Base-by-base conservation (phyloP, 92 coral and sea anemone species). In the Ricordea florida region DNA sequence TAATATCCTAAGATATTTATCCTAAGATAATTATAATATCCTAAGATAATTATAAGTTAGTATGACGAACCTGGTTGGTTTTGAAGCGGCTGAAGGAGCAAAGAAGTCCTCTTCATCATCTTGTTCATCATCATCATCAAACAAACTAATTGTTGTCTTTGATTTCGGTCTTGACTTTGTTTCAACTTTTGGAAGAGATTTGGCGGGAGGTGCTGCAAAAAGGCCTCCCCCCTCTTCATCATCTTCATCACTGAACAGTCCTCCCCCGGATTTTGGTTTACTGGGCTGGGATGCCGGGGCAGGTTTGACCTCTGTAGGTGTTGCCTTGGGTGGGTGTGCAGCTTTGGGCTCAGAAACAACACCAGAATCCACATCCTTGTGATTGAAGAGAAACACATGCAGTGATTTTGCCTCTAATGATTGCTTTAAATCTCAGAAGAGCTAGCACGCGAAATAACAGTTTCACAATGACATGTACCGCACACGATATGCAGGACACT, bases 81-180 rank as follows among this genome's bases (percentile, higher is more conserved):
- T 73, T 62, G 87, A 33, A 40, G 81, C 34, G n/a, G 80, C 57
- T 25, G 82, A 50, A 10, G 90, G 62, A 23, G 97, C 66, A 44
- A 77, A 77, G 72, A 91, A 91, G 56, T 69, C 77, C 5, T 91
- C 98, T 1, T 93, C 93, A n/a, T 89, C 96, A 22, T 92, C 99
- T 56, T 94, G 97, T 16, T 96, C 97, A 29, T 90, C 88, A 29
- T 88, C 98, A 42, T 94, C 97, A 76, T 96, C 99, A 86, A 96
- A 96, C 78, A 96, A 68, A 71, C 99, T 96, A 53, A 96, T 89
- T 3, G 99, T 96, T 9, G 97, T 88, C 51, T 91, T 91, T 59
- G 89, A 6, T 62, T 82, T 87, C 23, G 92, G 73, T 52, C 46
- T 87, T 18, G 80, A 24, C 52, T 74, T 61, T 10, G 72, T 41